Percentiles rank a stretch among this genome's conserved stretches.
Conservation (phyloP, 1,140 invertebrate genomes). For the Ooceraea biroi region DNA sequence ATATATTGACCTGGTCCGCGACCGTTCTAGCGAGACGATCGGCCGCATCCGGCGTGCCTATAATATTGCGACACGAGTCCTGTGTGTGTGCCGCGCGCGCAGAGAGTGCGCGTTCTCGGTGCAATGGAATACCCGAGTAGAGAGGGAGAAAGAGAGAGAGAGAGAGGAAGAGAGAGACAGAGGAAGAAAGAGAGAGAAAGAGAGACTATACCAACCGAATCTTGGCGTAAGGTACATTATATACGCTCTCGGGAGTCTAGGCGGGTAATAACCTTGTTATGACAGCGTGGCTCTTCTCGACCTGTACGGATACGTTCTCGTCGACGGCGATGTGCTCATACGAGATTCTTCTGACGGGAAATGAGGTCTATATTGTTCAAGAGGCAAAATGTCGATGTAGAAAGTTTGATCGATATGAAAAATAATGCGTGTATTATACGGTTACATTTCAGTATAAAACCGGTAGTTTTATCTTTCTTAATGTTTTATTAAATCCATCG, state of each 20-base stretch:
- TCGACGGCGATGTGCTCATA: conserved; percentile 8
- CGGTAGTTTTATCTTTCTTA: too few species aligned
- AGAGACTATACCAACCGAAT: conserved; percentile 58
- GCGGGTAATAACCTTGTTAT: conserved; percentile 67
- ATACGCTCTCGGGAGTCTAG: conserved; percentile 54
- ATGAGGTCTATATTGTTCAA: neutral
- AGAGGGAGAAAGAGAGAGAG: conserved; percentile 38
- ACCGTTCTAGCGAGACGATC: conserved; percentile 23
- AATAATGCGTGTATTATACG: neutral
- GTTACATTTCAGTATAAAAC: too few species aligned
- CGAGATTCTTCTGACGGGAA: conserved; percentile 16
- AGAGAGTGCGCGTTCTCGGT: conserved; percentile 53
- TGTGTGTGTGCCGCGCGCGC: conserved; percentile 45
- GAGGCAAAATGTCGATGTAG: neutral
- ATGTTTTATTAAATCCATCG: too few species aligned
- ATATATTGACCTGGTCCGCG: conserved; percentile 58
- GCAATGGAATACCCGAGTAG: conserved; percentile 39
- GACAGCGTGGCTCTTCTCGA: conserved; percentile 31
- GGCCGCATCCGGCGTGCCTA: conserved; percentile 58
- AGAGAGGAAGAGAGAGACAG: neutral
- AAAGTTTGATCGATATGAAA: neutral
- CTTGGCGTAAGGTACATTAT: conserved; percentile 67
- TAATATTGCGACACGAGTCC: conserved; percentile 66
- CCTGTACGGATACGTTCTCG: conserved; percentile 32
- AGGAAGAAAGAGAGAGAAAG: conserved; percentile 22